phyloP scores from a whole-genome alignment of 2,113 vertebrate species.

The Promerops cafer region DNA sequence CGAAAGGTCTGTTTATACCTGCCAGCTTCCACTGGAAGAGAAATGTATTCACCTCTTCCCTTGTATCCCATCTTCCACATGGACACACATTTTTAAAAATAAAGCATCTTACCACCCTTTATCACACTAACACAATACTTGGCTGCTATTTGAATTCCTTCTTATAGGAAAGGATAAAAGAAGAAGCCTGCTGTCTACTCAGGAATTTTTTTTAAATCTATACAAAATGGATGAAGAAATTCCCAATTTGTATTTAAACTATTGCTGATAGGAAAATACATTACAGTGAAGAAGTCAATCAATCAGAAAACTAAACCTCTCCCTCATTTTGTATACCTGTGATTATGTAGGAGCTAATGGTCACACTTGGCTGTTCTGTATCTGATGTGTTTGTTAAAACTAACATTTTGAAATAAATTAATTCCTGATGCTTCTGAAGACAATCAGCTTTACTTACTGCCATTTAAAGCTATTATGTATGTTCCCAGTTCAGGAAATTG shows the following conservation, averaged over 20 bases:
- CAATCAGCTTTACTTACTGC: neutral
- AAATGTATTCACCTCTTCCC: neutral
- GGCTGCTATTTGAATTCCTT: neutral
- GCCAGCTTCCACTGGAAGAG: neutral
- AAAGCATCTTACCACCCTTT: neutral
- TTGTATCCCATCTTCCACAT: neutral
- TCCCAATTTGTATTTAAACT: neutral
- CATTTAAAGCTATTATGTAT: neutral
- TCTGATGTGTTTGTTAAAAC: neutral
- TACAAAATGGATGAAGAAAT: neutral
- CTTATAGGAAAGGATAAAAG: neutral
- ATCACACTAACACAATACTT: neutral
- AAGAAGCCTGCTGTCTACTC: neutral
- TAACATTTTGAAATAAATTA: neutral
- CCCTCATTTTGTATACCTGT: neutral
- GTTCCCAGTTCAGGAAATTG: neutral
- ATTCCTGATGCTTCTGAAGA: neutral
- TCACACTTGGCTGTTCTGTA: neutral
- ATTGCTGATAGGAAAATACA: neutral
- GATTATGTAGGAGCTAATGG: neutral
- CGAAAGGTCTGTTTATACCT: neutral
- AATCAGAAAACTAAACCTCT: neutral
- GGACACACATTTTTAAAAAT: neutral
- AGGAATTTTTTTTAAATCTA: neutral
- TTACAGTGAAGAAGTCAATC: neutral